phyloP scores from a whole-genome alignment of 2,797 vertebrate genomes.

The Uromys caudimaculatus region DNA sequence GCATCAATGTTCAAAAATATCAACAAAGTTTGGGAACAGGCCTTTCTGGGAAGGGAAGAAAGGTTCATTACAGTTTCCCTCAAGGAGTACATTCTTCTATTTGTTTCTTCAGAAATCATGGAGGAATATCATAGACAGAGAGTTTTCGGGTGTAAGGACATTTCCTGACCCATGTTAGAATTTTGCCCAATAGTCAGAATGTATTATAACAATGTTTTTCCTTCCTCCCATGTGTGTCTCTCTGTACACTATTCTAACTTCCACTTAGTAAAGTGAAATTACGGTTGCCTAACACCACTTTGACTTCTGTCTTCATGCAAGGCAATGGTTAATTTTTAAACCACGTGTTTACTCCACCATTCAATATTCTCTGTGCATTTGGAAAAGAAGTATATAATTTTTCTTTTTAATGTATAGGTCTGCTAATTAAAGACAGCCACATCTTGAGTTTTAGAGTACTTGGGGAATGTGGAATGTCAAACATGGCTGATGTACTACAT shows the following conservation, averaged over 20 bases:
- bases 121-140: neutral
- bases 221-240: neutral
- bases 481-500: neutral
- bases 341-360: neutral
- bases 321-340: fast-evolving
- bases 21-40: fast-evolving
- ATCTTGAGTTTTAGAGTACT: neutral
- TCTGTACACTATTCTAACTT: neutral
- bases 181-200: neutral
- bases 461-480: neutral
- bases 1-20: neutral
- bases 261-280: neutral
- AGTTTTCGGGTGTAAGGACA: neutral
- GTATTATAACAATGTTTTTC: neutral
- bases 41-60: neutral
- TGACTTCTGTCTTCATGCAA: neutral
- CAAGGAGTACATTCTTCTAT: fast-evolving
- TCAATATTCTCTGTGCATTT: neutral
- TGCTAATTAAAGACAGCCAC: neutral
- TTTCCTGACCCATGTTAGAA: neutral
- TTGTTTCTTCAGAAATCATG: neutral
- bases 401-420: neutral
- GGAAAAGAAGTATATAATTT: neutral
- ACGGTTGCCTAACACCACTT: fast-evolving
- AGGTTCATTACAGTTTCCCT: neutral